phyloP scores from a whole-genome alignment of 2,888 invertebrate species.

The Drepanosiphum platanoidis region DNA sequence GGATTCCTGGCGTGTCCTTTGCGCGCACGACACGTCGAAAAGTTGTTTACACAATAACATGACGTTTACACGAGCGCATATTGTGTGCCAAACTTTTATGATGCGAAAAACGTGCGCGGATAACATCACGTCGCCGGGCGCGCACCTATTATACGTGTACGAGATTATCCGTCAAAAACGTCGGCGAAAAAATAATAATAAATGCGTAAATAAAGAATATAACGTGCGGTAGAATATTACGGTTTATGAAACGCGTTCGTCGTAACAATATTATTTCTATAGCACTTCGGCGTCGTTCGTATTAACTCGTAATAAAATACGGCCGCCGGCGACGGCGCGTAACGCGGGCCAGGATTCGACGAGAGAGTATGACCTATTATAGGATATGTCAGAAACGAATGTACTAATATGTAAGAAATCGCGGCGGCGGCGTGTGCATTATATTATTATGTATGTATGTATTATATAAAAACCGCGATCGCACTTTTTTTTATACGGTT shows the following conservation, averaged over 20 bases:
- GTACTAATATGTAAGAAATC: too few relatives aligned
- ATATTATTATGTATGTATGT: too few relatives aligned
- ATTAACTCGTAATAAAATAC: neutral
- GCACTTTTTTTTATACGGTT: too few relatives aligned
- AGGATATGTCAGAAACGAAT: too few relatives aligned
- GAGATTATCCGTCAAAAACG: neutral
- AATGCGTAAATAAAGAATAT: neutral
- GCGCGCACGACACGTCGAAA: conserved; percentile 25
- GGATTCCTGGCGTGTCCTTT: conserved; percentile 25
- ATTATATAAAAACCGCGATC: too few relatives aligned
- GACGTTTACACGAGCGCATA: neutral
- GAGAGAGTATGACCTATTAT: too few relatives aligned
- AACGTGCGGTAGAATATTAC: neutral
- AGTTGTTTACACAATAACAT: neutral
- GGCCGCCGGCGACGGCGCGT: too few relatives aligned
- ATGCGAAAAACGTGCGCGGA: too few relatives aligned
- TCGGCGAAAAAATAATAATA: neutral
- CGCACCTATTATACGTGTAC: neutral
- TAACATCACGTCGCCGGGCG: neutral
- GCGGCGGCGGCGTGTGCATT: too few relatives aligned
- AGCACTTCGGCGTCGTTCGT: neutral
- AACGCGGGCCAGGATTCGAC: too few relatives aligned
- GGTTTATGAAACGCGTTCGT: neutral
- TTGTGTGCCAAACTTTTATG: conserved; percentile 7
- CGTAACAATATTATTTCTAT: too few relatives aligned